Percentiles rank a stretch among this genome's conserved stretches.
phyloP scores from a whole-genome alignment of 2,797 vertebrate species.

The Fundulus diaphanus region DNA sequence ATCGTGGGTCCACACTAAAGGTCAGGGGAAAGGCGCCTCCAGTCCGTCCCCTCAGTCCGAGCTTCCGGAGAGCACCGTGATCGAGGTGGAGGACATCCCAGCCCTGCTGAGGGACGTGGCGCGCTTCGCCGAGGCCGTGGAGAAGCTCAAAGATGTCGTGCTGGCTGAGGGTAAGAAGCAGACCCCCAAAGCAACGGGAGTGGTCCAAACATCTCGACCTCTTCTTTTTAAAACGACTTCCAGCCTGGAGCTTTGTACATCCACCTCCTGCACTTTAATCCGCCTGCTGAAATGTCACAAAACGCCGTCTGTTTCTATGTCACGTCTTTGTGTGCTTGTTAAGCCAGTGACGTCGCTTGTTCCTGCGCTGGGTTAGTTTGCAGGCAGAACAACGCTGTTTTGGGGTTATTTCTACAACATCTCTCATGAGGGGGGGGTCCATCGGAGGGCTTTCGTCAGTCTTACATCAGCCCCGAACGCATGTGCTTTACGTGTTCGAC shows the following conservation, averaged over 20 bases:
- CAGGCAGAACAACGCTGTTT: slow-evolving; percentile 35
- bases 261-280: background rate
- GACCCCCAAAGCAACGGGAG: background rate
- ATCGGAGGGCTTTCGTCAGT: slow-evolving; percentile 3
- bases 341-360: background rate
- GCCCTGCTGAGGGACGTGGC: slow-evolving; percentile 88
- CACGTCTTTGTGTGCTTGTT: background rate
- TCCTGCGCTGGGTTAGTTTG: slow-evolving; percentile 4
- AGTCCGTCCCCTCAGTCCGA: slow-evolving; percentile 77
- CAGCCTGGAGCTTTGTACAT: background rate
- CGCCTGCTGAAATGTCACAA: background rate
- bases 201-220: background rate
- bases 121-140: slow-evolving; percentile 91
- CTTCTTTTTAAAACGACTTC: background rate
- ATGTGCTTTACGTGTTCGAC: background rate
- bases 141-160: slow-evolving; percentile 93
- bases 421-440: slow-evolving; percentile 14
- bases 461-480: slow-evolving; percentile 28
- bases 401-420: background rate
- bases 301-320: slow-evolving; percentile 17
- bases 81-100: slow-evolving; percentile 91
- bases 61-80: slow-evolving; percentile 75
- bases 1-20: slow-evolving; percentile 83
- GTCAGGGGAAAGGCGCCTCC: slow-evolving; percentile 80
- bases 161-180: slow-evolving; percentile 85